A percentile compares a stretch with the other conserved stretches of the same genome.
Conservation (phyloP, 2,888 invertebrate genomes). For the Sarcophaga subvicina region DNA sequence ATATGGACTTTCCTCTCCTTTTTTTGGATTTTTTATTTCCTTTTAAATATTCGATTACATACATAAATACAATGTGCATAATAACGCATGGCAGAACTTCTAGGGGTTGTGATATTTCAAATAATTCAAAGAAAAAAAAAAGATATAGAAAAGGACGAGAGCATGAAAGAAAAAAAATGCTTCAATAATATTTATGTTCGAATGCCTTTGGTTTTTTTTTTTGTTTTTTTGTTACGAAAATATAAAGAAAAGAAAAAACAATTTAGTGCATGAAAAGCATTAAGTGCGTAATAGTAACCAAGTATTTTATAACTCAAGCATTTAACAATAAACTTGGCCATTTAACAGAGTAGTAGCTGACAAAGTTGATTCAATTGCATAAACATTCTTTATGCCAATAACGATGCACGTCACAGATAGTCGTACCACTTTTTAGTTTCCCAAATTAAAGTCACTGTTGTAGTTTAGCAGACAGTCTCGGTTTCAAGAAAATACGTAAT, state of each 20-base stretch:
- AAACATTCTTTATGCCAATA: too few relatives aligned
- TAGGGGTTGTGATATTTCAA: slow-evolving; percentile 37
- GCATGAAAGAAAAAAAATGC: background rate
- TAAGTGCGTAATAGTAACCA: too few relatives aligned
- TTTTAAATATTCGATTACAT: background rate
- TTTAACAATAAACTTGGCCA: too few relatives aligned
- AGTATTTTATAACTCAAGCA: too few relatives aligned
- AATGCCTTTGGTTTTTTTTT: slow-evolving; percentile 11
- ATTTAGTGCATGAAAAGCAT: too few relatives aligned
- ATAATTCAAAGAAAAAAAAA: background rate
- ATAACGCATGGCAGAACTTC: slow-evolving; percentile 1
- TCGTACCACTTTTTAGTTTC: background rate
- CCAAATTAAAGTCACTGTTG: slow-evolving; percentile 20
- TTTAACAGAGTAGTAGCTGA: too few relatives aligned
- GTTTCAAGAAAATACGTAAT: slow-evolving; percentile 70
- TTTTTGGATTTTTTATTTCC: background rate
- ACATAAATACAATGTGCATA: background rate
- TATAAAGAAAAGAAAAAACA: too few relatives aligned
- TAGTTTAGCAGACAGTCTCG: slow-evolving; percentile 64
- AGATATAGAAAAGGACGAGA: background rate
- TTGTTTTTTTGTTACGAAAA: too few relatives aligned
- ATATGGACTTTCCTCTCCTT: background rate
- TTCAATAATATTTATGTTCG: slow-evolving; percentile 41
- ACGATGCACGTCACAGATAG: too few relatives aligned
- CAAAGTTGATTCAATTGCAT: slow-evolving; percentile 14